phyloP scores from a whole-genome alignment of 2,797 vertebrate species.

The Erpetoichthys calabaricus region DNA sequence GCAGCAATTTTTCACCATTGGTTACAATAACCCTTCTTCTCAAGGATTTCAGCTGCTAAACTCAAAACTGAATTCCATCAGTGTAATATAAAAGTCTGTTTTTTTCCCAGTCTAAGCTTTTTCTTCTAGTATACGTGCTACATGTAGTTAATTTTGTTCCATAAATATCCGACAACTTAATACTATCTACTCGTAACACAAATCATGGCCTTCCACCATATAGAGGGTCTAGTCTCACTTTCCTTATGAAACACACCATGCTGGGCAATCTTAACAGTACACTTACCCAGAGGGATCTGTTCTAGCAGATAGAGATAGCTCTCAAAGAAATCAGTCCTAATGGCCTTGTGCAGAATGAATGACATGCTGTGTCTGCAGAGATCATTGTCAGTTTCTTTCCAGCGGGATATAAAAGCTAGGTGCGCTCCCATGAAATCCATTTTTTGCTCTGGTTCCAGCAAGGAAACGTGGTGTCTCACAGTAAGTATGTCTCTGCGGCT shows the following conservation, averaged over 20 bases:
- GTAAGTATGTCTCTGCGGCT: constrained; percentile 11
- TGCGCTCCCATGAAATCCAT: constrained; percentile 65
- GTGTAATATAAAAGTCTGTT: too few species aligned
- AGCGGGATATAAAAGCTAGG: constrained; percentile 68
- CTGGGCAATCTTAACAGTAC: neutral
- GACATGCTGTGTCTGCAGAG: constrained; percentile 88
- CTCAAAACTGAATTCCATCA: too few species aligned
- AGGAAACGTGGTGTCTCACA: neutral
- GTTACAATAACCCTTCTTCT: too few species aligned
- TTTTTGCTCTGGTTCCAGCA: neutral
- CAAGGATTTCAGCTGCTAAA: too few species aligned
- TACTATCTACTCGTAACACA: too few species aligned
- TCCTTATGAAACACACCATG: neutral
- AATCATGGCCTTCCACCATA: too few species aligned
- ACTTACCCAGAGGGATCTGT: constrained; percentile 78
- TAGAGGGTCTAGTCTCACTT: too few species aligned
- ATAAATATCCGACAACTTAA: too few species aligned
- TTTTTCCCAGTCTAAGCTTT: too few species aligned
- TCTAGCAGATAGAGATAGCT: constrained; percentile 88
- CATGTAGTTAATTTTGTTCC: too few species aligned
- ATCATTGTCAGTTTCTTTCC: constrained; percentile 68
- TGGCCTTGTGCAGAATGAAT: constrained; percentile 70
- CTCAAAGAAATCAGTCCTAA: constrained; percentile 82
- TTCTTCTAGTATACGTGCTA: too few species aligned
- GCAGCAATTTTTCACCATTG: too few species aligned